Evolutionary conservation across 2,888 invertebrate genomes (phyloP), one percentile per base, ranked within the genome.

Genomic region (Doris montereyensis): DNA sequence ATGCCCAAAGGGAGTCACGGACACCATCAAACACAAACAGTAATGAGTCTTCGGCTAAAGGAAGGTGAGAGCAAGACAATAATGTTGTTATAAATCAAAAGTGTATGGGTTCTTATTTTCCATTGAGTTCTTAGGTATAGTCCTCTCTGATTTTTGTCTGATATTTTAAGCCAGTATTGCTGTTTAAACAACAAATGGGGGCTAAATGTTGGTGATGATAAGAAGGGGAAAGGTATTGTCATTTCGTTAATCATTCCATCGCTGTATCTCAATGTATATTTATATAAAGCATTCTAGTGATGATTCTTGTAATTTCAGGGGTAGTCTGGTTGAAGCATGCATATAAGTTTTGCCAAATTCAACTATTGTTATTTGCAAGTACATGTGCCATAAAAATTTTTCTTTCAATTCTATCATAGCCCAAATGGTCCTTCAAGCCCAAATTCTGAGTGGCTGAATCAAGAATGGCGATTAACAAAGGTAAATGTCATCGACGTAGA

Each of bases 1-100:
- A 90, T 68, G 90, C 90, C 10, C 90, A 90, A 81, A 85, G 86
- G 65, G 90, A 90, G 78, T 89, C 89, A 0, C 80, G 86, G 3
- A 83, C 84, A 35, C 85, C 89, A 1, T 89, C 88, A 2, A 83
- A 86, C 65, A 85, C 85, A 58, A 86, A 85, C 74, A 88, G 88
- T 81, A 84, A 85, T 52, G 87, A 88, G 26, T 85, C 88, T 32
- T 90, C 89, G 0, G 82, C 84, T 24, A 84, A 86, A 74, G 86
- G 85, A 13, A 89, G 89, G 89, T 89, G n/a, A n/a, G n/a, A n/a
- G n/a, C n/a, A n/a, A n/a, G n/a, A n/a, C n/a, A n/a, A n/a, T n/a
- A n/a, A n/a, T n/a, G n/a, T n/a, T n/a, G n/a, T n/a, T n/a, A n/a
- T n/a, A n/a, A n/a, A n/a, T n/a, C n/a, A n/a, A n/a, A n/a, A n/a